These are phyloP conservation scores for Drosophila quinaria DNA, from an alignment of 2,888 invertebrate genomes.

Conservation along the genomic window DNA sequence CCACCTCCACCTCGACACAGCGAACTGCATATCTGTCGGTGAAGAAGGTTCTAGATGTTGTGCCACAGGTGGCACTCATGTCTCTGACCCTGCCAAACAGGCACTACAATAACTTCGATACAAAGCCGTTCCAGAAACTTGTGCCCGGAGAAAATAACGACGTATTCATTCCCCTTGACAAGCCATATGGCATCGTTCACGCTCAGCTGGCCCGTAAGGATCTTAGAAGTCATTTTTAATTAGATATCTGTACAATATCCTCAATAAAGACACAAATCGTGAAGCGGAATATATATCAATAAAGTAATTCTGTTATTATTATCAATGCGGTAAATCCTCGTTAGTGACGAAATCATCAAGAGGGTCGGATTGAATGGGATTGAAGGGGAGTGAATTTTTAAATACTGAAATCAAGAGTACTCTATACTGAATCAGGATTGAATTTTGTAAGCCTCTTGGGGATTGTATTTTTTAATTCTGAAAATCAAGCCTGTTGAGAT, in stretches of 20 bases:
- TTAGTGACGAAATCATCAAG: too few species aligned
- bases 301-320: too few species aligned
- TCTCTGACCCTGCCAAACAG: slow-evolving; percentile 3
- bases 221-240: not conserved
- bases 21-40: not conserved
- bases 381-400: too few species aligned
- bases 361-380: too few species aligned
- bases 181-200: slow-evolving; percentile 2
- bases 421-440: too few species aligned
- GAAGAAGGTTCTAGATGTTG: not conserved
- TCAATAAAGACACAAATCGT: not conserved
- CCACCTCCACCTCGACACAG: slow-evolving; percentile 1
- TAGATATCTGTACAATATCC: not conserved
- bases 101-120: slow-evolving; percentile 3
- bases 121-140: not conserved
- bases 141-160: slow-evolving; percentile 12
- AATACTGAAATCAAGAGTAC: too few species aligned
- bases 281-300: not conserved
- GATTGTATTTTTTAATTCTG: too few species aligned
- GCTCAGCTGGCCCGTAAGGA: slow-evolving; percentile 8
- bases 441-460: too few species aligned
- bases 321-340: too few species aligned
- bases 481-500: too few species aligned
- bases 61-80: slow-evolving; percentile 3
- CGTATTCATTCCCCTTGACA: not conserved